Base-by-base conservation (phyloP, 2,113 vertebrate species). In the Lepidothrix coronata region DNA sequence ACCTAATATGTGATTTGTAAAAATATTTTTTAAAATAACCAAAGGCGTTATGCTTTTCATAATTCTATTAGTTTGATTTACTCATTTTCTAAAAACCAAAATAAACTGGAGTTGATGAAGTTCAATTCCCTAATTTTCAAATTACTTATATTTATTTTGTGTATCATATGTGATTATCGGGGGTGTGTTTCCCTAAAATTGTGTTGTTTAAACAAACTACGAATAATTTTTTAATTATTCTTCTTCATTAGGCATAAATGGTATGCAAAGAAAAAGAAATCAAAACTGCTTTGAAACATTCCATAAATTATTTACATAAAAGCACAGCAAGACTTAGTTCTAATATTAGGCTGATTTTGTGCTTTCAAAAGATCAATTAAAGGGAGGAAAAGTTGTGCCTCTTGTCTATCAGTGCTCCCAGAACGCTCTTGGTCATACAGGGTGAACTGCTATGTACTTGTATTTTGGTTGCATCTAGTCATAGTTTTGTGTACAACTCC, bases 101-200 rank as follows among this genome's bases (percentile, higher is more conserved):
- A 49, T 20, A 44, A 30, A 0, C 1, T 55, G 19, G 4, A 67
- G 3, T 54, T 24, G 7, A 6, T 7, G 4, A 5, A 52, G 3
- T 54, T 72, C 5, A n/a, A 16, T n/a, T 41, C 3, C 37, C 5
- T 63, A 54, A 14, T 48, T 75, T 85, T 58, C 21, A 31, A 11
- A 81, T 31, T 22, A 12, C 2, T 1, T 58, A 11, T 3, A 18
- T 28, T 37, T 0, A 43, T 86, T 68, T 75, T 57, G 3, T 33
- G 2, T 48, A 52, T 57, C 5, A 33, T 24, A 61, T 5, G 3
- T 31, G 14, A 75, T 58, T 52, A 13, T 15, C 4, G 3, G 8
- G 7, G 1, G 1, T 2, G 19, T 3, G 24, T 35, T 39, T 3
- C 8, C 21, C 8, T 18, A n/a, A 46, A 88, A 63, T 11, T 24